Evolutionary conservation across 2,888 invertebrate genomes (phyloP).

Genomic region (Abscondita cerata): DNA sequence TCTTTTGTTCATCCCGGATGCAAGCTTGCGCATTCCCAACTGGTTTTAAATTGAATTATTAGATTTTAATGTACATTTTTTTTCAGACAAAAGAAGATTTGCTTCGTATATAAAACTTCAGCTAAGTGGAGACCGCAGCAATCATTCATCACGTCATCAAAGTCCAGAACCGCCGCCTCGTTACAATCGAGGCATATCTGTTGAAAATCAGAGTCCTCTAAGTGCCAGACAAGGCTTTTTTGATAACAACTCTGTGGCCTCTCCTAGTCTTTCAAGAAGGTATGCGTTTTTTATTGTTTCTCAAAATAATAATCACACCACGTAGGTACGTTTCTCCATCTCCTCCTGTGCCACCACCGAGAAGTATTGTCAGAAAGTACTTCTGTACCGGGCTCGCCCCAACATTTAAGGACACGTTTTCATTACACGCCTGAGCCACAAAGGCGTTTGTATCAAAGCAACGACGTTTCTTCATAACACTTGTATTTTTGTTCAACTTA

Average conservation of each 20-base stretch:
- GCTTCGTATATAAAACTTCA: conserved; percentile 85
- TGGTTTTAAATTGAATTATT: no score
- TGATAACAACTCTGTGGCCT: conserved; percentile 60
- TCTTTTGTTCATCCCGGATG: no score
- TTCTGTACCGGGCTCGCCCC: conserved; percentile 74
- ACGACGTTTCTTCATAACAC: conserved; percentile 53
- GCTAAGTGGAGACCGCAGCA: conserved; percentile 63
- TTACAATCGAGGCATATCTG: conserved; percentile 52
- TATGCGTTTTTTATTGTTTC: conserved; percentile 40
- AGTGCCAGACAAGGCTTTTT: conserved; percentile 66
- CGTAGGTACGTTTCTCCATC: conserved; percentile 66
- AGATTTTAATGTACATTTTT: no score
- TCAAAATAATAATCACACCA: background rate
- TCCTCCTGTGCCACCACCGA: conserved; percentile 67
- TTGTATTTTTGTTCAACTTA: conserved; percentile 29
- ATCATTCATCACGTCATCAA: conserved; percentile 60
- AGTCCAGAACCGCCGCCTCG: conserved; percentile 69
- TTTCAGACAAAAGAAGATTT: conserved; percentile 73
- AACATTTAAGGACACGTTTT: conserved; percentile 69
- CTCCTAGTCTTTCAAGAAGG: conserved; percentile 65
- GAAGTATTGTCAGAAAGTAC: conserved; percentile 71
- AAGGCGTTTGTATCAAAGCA: conserved; percentile 61
- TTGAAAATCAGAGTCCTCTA: conserved; percentile 61
- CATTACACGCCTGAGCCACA: conserved; percentile 68
- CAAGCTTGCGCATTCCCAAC: no score